phyloP scores from a whole-genome alignment of 2,888 invertebrate species.

The Parasteatoda lunata region DNA sequence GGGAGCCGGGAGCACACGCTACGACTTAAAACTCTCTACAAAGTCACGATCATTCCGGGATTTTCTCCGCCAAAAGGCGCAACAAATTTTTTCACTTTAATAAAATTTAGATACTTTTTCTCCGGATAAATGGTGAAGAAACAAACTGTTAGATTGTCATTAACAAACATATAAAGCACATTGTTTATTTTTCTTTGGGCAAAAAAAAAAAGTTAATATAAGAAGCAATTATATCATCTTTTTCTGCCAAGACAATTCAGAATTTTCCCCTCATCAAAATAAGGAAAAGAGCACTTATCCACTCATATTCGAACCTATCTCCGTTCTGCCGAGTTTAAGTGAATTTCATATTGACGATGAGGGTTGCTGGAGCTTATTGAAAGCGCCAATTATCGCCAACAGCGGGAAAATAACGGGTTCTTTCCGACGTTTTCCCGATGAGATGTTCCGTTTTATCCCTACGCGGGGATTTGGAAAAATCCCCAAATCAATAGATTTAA shows the following conservation, averaged over 20 bases:
- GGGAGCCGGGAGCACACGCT: no score
- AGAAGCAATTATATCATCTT: background rate
- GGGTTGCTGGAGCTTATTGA: constrained; percentile 65
- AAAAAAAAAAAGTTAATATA: background rate
- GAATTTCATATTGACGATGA: constrained; percentile 64
- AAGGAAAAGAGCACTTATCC: constrained; percentile 54
- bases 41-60: no score
- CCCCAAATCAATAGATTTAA: constrained; percentile 52
- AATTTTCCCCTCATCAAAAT: constrained; percentile 5
- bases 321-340: constrained; percentile 63
- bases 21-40: no score
- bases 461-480: constrained; percentile 48
- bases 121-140: no score
- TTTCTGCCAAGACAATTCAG: background rate
- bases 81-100: no score
- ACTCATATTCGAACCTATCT: constrained; percentile 58
- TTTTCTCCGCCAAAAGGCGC: no score
- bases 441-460: constrained; percentile 40
- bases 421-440: constrained; percentile 17
- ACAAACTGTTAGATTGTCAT: background rate
- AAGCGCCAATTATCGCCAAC: constrained; percentile 68
- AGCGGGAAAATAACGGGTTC: constrained; percentile 52
- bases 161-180: background rate
- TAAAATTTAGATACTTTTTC: no score
- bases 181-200: background rate